These are phyloP conservation scores for Leucophenga maculata DNA, from an alignment of 2,888 invertebrate genomes.

Conservation along the genomic window DNA sequence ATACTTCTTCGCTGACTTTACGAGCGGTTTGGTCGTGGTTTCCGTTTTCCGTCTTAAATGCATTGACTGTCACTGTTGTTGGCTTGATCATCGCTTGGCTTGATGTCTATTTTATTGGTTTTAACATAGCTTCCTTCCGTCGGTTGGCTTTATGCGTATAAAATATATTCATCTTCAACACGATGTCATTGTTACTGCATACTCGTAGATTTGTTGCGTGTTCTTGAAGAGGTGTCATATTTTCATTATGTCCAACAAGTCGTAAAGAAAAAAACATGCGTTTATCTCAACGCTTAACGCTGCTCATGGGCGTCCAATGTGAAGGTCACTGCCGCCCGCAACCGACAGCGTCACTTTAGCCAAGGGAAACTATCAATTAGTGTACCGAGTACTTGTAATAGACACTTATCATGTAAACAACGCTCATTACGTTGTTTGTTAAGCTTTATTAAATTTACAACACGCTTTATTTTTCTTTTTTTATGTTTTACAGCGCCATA, in stretches of 20 bases:
- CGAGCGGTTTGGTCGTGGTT: background rate
- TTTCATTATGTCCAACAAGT: background rate
- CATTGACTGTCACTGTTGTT: constrained; percentile 21
- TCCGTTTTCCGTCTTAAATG: constrained; percentile 17
- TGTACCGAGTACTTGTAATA: background rate
- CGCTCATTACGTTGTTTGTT: constrained; percentile 11
- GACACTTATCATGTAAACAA: background rate
- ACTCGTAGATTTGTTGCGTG: constrained; percentile 30
- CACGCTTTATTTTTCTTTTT: background rate
- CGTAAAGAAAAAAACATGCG: background rate
- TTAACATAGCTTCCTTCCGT: background rate
- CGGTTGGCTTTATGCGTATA: background rate
- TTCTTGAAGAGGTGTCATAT: constrained; percentile 27
- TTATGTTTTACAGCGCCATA: constrained; percentile 16
- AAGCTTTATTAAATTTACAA: background rate
- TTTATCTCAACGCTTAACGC: constrained; percentile 12
- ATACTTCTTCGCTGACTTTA: background rate
- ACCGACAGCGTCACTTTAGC: background rate
- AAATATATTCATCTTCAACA: background rate
- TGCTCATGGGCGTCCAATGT: constrained; percentile 57
- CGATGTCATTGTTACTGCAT: constrained; percentile 21
- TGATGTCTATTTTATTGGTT: constrained; percentile 16
- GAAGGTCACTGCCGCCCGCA: constrained; percentile 46
- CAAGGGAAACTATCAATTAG: constrained; percentile 23
- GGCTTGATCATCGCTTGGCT: constrained; percentile 3